A percentile compares a stretch with the other conserved stretches of the same genome.
Evolutionary conservation across 2,797 vertebrate species (phyloP).

Genomic region (Pseudomugil gertrudae): DNA sequence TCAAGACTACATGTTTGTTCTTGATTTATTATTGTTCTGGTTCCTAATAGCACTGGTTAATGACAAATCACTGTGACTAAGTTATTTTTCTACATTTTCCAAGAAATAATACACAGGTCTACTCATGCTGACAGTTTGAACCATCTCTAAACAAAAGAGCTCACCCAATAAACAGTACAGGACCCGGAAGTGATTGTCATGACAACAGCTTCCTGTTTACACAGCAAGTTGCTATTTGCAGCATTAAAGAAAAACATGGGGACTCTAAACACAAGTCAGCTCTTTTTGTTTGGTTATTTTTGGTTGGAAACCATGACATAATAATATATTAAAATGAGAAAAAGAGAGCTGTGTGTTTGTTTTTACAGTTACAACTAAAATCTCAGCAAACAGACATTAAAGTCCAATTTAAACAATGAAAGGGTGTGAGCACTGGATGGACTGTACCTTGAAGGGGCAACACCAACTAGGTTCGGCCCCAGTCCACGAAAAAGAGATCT

Average conservation of each 20-base stretch:
- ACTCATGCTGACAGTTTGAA: neutral
- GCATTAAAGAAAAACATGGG: neutral
- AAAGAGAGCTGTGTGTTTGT: too few relatives aligned
- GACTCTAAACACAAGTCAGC: conserved; percentile 3
- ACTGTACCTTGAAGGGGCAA: conserved; percentile 94
- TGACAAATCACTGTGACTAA: neutral
- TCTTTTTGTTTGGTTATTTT: conserved; percentile 6
- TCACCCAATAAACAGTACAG: neutral
- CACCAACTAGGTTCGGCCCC: conserved; percentile 97
- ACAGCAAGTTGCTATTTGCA: neutral
- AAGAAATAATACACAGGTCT: conserved; percentile 13
- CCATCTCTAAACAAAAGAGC: conserved; percentile 8
- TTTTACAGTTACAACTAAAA: neutral
- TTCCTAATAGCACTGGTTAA: neutral
- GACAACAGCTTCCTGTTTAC: conserved; percentile 51
- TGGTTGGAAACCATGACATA: neutral
- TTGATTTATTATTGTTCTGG: neutral
- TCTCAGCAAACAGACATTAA: neutral
- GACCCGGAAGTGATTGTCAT: conserved; percentile 13
- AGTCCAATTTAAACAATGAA: neutral
- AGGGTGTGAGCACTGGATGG: conserved; percentile 38
- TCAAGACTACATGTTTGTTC: neutral
- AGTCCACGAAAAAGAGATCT: conserved; percentile 95
- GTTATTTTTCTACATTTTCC: neutral
- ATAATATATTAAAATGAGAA: neutral